These are phyloP conservation scores for Oreochromis niloticus DNA, from an alignment of 2,113 vertebrate genomes.

Conservation along the genomic window DNA sequence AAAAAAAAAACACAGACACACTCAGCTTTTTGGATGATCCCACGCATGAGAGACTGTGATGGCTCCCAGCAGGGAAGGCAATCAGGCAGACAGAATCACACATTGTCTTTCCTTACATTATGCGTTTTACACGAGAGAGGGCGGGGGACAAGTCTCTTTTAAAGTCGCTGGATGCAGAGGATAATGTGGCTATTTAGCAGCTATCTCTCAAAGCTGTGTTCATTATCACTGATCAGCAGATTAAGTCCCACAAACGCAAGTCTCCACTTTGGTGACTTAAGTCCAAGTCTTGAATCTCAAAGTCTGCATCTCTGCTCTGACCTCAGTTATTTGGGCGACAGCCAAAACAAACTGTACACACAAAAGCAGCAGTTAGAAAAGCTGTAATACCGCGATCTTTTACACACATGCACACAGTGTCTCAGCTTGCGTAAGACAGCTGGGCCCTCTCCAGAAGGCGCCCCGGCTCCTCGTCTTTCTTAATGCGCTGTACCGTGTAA, in stretches of 20 bases:
- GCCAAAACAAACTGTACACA: background rate
- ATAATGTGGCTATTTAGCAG: background rate
- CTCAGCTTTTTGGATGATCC: background rate
- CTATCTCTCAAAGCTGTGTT: background rate
- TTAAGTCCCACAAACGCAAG: background rate
- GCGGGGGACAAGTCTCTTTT: background rate
- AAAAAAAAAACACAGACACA: background rate
- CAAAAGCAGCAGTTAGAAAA: background rate
- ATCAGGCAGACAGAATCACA: constrained; percentile 28
- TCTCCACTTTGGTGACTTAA: background rate
- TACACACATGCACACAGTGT: background rate
- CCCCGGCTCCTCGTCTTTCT: background rate
- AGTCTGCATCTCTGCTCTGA: background rate
- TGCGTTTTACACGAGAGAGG: background rate
- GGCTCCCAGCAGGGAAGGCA: constrained; percentile 26
- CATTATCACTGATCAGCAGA: background rate
- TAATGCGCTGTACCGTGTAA: background rate
- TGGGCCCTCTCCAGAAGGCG: background rate
- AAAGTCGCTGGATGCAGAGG: background rate
- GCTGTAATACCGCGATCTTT: background rate
- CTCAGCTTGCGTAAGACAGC: background rate
- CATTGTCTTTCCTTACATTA: background rate
- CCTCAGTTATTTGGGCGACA: background rate
- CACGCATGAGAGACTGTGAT: constrained; percentile 7
- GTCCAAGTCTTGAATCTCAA: background rate